A percentile compares a stretch with the other conserved stretches of the same genome.
Evolutionary conservation across 2,113 vertebrate species (phyloP).

Genomic region (Sinocyclocheilus rhinocerous): DNA sequence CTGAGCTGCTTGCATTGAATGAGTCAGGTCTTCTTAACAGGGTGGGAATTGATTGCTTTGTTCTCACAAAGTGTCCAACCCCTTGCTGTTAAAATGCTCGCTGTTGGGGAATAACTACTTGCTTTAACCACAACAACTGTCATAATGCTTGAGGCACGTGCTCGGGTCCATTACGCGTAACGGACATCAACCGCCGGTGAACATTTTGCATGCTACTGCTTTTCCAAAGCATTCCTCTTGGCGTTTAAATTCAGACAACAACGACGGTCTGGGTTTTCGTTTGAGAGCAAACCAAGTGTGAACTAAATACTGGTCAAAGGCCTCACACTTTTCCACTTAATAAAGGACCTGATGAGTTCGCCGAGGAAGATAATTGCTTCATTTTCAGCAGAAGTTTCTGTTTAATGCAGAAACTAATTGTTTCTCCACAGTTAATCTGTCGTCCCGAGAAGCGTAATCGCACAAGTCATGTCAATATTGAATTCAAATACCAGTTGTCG

Average conservation of each 20-base stretch:
- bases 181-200: neutral
- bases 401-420: constrained; percentile 61
- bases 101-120: constrained; percentile 9
- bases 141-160: neutral
- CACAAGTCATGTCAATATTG: constrained; percentile 51
- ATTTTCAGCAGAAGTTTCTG: constrained; percentile 40
- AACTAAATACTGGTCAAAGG: constrained; percentile 17
- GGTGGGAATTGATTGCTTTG: constrained; percentile 2
- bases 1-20: neutral
- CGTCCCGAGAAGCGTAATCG: constrained; percentile 28
- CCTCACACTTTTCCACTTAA: constrained; percentile 40
- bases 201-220: neutral
- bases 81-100: neutral
- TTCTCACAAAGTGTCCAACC: constrained; percentile 11
- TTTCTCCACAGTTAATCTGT: constrained; percentile 60
- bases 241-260: neutral
- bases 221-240: neutral
- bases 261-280: neutral
- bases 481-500: constrained; percentile 49
- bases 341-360: constrained; percentile 50
- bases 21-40: neutral
- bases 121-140: constrained; percentile 13
- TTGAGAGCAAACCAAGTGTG: constrained; percentile 1
- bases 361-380: constrained; percentile 42
- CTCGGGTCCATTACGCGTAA: neutral